Percentiles rank a stretch among this genome's conserved stretches.
Evolutionary conservation across 1,140 invertebrate species (phyloP).

Genomic region (Apolygus lucorum): DNA sequence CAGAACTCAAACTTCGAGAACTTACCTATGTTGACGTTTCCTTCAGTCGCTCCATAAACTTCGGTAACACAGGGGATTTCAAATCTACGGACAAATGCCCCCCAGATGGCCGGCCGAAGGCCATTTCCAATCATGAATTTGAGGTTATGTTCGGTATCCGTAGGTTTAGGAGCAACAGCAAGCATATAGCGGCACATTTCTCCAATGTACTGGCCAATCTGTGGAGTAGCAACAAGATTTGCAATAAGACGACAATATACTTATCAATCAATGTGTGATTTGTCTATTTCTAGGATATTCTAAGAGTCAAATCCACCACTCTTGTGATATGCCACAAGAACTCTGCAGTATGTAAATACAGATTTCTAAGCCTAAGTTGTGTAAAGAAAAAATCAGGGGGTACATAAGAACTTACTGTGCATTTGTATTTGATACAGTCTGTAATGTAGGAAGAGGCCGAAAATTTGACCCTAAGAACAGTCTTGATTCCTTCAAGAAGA

Average conservation of each 20-base stretch:
- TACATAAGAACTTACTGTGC: slow-evolving; percentile 50
- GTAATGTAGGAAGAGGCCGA: slow-evolving; percentile 67
- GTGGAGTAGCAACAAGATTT: no score
- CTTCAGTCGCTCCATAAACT: slow-evolving; percentile 69
- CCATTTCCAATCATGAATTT: slow-evolving; percentile 44
- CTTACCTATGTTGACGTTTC: slow-evolving; percentile 60
- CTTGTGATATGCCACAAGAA: no score
- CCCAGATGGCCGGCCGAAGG: slow-evolving; percentile 43
- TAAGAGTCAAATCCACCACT: no score
- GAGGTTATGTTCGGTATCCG: slow-evolving; percentile 40
- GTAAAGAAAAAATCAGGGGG: no score
- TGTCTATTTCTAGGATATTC: no score
- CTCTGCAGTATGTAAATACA: no score
- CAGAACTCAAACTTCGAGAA: no score
- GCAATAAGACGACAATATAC: no score
- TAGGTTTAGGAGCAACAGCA: slow-evolving; percentile 47
- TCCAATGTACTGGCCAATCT: slow-evolving; percentile 69
- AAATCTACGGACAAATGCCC: slow-evolving; percentile 49
- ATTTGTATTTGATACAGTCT: slow-evolving; percentile 61
- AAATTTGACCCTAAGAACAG: slow-evolving; percentile 61
- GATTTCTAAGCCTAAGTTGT: no score
- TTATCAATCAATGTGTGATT: no score
- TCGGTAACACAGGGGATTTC: slow-evolving; percentile 54
- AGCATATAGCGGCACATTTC: slow-evolving; percentile 72
- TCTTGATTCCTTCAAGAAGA: slow-evolving; percentile 51